phyloP scores from a whole-genome alignment of 2,113 vertebrate species.

The Microtus ochrogaster region DNA sequence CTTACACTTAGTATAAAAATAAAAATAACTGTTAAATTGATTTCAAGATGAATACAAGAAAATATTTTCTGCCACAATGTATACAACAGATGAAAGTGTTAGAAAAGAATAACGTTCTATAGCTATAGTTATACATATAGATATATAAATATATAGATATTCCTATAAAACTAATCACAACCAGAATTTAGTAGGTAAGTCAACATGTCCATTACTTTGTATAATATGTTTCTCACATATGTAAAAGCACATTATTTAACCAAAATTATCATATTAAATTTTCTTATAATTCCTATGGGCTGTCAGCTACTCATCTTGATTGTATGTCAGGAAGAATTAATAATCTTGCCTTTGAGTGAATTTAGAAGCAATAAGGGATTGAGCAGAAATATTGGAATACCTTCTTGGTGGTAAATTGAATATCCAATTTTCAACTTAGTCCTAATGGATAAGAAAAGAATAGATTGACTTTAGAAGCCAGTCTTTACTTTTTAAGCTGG shows the following conservation, averaged over 20 bases:
- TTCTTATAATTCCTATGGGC: constrained; percentile 84
- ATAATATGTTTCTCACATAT: constrained; percentile 70
- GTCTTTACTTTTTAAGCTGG: constrained; percentile 78
- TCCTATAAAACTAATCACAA: constrained; percentile 62
- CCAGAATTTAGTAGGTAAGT: constrained; percentile 58
- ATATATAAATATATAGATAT: not conserved
- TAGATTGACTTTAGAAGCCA: constrained; percentile 81
- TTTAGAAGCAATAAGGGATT: constrained; percentile 87
- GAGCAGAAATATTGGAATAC: constrained; percentile 86
- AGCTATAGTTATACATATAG: not conserved
- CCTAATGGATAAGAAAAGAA: constrained; percentile 79
- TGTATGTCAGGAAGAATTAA: constrained; percentile 94
- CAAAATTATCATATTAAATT: constrained; percentile 82
- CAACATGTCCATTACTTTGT: constrained; percentile 63
- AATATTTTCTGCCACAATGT: constrained; percentile 46
- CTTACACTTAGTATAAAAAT: not conserved
- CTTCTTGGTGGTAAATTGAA: constrained; percentile 83
- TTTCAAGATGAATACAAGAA: constrained; percentile 56
- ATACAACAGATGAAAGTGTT: not conserved
- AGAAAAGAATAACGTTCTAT: not conserved
- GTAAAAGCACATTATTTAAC: constrained; percentile 82
- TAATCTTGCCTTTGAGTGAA: constrained; percentile 90
- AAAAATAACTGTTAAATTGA: constrained; percentile 40
- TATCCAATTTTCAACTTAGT: constrained; percentile 82
- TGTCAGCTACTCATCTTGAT: constrained; percentile 93